A percentile compares a stretch with the other conserved stretches of the same genome.
phyloP scores from a whole-genome alignment of 1,140 invertebrate genomes.

The Papilio helenus region DNA sequence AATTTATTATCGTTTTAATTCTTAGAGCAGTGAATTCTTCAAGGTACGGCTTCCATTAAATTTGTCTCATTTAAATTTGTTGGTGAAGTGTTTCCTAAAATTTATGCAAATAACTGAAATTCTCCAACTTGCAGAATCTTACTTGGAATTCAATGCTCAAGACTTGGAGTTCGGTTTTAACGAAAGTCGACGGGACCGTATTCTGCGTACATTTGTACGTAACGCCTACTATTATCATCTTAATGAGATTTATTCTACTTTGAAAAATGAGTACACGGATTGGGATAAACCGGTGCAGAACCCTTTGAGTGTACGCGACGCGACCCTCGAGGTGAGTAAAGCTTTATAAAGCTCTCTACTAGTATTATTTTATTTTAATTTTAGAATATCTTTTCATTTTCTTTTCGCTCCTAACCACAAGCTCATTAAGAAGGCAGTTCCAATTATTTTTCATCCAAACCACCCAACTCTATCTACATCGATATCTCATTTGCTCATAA shows the following conservation, averaged over 20 bases:
- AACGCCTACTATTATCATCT: slow-evolving; percentile 95
- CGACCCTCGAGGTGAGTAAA: slow-evolving; percentile 84
- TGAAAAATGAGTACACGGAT: slow-evolving; percentile 96
- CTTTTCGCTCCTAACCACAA: not conserved
- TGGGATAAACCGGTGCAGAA: slow-evolving; percentile 92
- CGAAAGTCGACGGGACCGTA: slow-evolving; percentile 91
- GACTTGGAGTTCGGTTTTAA: slow-evolving; percentile 93
- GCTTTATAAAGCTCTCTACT: not conserved
- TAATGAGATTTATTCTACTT: slow-evolving; percentile 94
- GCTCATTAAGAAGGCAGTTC: not conserved
- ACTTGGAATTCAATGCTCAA: slow-evolving; percentile 89
- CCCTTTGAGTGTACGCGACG: slow-evolving; percentile 90
- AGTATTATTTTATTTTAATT: not conserved
- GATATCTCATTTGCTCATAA: slow-evolving; percentile 61
- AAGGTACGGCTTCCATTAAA: slow-evolving; percentile 22
- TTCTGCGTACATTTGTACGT: slow-evolving; percentile 93
- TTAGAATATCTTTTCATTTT: not conserved
- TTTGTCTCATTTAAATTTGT: slow-evolving; percentile 34
- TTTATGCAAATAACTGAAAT: slow-evolving; percentile 74
- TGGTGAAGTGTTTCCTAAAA: slow-evolving; percentile 48
- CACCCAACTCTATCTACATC: slow-evolving; percentile 20
- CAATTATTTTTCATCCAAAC: not conserved
- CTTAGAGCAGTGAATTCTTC: slow-evolving; percentile 15
- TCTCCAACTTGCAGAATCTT: slow-evolving; percentile 85
- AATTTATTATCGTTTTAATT: not conserved